Evolutionary conservation across 2,113 vertebrate species (phyloP), one percentile per base, ranked within the genome.

Genomic region (Epinephelus fuscoguttatus): DNA sequence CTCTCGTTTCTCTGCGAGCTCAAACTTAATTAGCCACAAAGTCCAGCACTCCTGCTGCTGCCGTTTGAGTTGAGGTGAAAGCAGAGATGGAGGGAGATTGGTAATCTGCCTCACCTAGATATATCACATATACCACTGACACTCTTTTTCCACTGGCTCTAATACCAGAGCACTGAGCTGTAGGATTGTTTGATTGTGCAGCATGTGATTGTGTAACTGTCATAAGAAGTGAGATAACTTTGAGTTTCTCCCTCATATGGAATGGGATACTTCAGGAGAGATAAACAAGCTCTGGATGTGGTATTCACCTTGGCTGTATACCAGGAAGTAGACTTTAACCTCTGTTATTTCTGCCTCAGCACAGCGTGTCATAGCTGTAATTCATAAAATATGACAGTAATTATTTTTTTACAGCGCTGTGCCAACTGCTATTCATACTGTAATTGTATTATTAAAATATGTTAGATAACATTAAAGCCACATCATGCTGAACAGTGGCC

Each of bases 61-160:
- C 71, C 4, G 13, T 42, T 75, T 1, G 37, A 18, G 60, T 45
- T 75, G 9, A 57, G 49, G 42, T 57, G 80, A 72, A 78, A 81
- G 60, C 49, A 63, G 76, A 84, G 37, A 69, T 47, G 52, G 70
- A 53, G 30, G 21, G 19, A 45, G 19, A 55, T 64, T 59, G 18
- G 67, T 27, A 60, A 49, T 71, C 23, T 13, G 45, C n/a, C 63
- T 67, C 37, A 81, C 25, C 70, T 70, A 37, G 33, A 70, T 61
- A 52, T 49, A 67, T 84, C 63, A 69, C 69, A 49, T 66, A 57
- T 45, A 83, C 61, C 47, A 61, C 56, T 86, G 88, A 79, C 72
- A 2, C 19, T 25, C 6, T 78, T 90, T 88, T 91, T 88, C 86
- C 86, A 64, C 69, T 57, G 57, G 69, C 73, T 68, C 75, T 64